A percentile compares a stretch with the other conserved stretches of the same genome.
Conservation (phyloP, 2,797 vertebrate genomes). For the Coregonus sp. region DNA sequence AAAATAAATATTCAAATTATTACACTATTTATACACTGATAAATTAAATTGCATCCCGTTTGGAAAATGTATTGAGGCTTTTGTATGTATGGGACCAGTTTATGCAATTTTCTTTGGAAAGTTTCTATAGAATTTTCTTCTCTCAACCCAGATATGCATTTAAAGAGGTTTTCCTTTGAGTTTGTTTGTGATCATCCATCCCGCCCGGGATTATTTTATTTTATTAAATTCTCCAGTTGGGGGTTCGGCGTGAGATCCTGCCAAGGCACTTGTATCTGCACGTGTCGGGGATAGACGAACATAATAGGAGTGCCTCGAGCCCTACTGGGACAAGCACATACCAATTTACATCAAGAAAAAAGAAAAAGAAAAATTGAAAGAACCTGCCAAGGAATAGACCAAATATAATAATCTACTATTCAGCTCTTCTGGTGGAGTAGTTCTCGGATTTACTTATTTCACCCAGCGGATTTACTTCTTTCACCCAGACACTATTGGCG, state of each 20-base stretch:
- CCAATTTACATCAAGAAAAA: constrained; percentile 44
- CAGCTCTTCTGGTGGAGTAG: constrained; percentile 17
- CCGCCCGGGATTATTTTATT: constrained; percentile 46
- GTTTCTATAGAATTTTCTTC: neutral
- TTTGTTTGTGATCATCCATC: constrained; percentile 46
- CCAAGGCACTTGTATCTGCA: constrained; percentile 67
- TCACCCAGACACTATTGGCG: neutral
- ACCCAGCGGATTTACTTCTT: neutral
- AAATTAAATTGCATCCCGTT: too few relatives aligned
- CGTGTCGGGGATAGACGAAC: constrained; percentile 64
- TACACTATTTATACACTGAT: too few relatives aligned
- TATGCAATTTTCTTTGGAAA: too few relatives aligned
- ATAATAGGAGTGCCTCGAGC: constrained; percentile 60
- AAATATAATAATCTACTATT: constrained; percentile 37
- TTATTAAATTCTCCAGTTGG: constrained; percentile 70
- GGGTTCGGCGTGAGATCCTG: constrained; percentile 66
- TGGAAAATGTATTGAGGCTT: too few relatives aligned
- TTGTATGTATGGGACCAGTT: too few relatives aligned
- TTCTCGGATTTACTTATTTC: neutral
- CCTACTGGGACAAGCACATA: constrained; percentile 53
- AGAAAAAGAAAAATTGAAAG: constrained; percentile 3
- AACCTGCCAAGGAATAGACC: constrained; percentile 10
- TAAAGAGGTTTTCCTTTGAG: constrained; percentile 39
- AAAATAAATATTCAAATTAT: too few relatives aligned
- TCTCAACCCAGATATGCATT: constrained; percentile 32